Evolutionary conservation across 2,888 invertebrate genomes (phyloP).

Genomic region (Malthinus seriepunctatus): DNA sequence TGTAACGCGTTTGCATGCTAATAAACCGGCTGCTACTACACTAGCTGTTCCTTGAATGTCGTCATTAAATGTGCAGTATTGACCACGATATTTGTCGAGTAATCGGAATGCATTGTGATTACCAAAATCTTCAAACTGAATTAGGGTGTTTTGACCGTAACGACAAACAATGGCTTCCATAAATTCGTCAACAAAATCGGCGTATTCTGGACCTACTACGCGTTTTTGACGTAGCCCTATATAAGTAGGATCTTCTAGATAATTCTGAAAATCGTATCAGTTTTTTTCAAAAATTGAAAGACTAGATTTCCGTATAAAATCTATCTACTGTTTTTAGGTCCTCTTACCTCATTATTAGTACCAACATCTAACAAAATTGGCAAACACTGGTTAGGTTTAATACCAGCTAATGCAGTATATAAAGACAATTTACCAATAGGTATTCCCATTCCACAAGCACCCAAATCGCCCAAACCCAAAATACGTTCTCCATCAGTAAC

Average conservation of each 20-base stretch:
- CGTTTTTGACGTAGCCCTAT: conserved; percentile 89
- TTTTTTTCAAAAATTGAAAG: too few relatives aligned
- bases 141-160: conserved; percentile 83
- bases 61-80: conserved; percentile 97
- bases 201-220: conserved; percentile 82
- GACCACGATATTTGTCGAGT: conserved; percentile 84
- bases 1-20: conserved; percentile 78
- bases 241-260: conserved; percentile 88
- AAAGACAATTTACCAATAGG: conserved; percentile 96
- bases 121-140: conserved; percentile 98
- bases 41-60: conserved; percentile 98
- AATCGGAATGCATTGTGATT: conserved; percentile 96
- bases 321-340: neutral
- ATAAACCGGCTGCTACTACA: conserved; percentile 92
- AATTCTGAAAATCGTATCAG: conserved; percentile 57
- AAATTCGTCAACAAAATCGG: conserved; percentile 95
- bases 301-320: neutral
- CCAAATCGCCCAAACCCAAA: conserved; percentile 94
- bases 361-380: conserved; percentile 95
- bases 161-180: conserved; percentile 88
- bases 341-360: conserved; percentile 81
- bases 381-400: conserved; percentile 92
- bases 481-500: conserved; percentile 98
- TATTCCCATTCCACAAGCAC: conserved; percentile 97
- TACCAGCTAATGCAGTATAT: conserved; percentile 96